phyloP scores from a whole-genome alignment of 2,113 vertebrate genomes.

The Oriolus oriolus region DNA sequence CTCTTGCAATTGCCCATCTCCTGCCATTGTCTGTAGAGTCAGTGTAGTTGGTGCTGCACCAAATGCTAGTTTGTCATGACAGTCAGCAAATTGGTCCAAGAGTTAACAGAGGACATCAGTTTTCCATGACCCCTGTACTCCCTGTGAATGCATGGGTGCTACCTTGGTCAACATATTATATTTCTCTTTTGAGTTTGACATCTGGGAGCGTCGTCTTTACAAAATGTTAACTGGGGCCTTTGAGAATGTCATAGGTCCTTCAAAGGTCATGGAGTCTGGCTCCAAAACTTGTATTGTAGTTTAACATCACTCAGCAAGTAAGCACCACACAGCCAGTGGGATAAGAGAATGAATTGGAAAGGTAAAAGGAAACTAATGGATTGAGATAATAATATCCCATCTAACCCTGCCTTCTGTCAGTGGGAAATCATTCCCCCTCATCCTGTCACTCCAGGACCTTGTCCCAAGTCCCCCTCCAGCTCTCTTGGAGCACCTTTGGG shows the following conservation, averaged over 20 bases:
- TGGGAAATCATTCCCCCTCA: background rate
- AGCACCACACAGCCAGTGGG: background rate
- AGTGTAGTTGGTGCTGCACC: fast-evolving
- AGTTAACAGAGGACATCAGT: background rate
- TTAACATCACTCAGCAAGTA: background rate
- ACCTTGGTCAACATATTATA: background rate
- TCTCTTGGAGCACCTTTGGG: background rate
- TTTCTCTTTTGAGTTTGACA: background rate
- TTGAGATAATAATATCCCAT: background rate
- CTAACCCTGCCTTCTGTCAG: background rate
- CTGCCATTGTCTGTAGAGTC: background rate
- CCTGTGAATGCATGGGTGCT: background rate
- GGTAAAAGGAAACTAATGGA: background rate
- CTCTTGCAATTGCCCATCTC: background rate
- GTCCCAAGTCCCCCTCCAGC: background rate
- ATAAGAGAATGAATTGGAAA: background rate
- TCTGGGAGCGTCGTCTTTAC: background rate
- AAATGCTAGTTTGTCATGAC: background rate
- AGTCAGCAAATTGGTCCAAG: background rate
- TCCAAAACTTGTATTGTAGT: background rate
- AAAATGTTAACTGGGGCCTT: background rate
- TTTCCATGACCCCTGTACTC: background rate
- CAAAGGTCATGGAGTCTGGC: background rate
- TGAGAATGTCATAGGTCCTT: background rate
- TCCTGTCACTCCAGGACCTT: background rate